Conservation (phyloP, 37 sponge, comb jelly and placozoan species). For the Spongilla lacustris region DNA sequence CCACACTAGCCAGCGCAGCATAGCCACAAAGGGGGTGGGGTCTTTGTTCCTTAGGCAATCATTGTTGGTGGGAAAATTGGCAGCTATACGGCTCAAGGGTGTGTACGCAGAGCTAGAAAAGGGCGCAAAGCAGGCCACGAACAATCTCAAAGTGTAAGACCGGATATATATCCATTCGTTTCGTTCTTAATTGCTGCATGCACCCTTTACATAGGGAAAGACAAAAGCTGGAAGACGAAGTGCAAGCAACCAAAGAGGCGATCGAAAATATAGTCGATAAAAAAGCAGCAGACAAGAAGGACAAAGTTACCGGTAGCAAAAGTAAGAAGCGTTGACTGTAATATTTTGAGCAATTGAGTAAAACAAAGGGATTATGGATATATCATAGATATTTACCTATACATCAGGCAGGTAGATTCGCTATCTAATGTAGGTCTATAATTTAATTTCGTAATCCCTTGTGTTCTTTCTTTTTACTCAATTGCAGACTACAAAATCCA, state of each 20-base stretch:
- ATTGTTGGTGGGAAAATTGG: constrained; percentile 42
- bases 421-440: no score
- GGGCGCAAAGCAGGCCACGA: background rate
- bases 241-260: constrained; percentile 11
- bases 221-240: constrained; percentile 33
- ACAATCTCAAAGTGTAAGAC: constrained; percentile 29
- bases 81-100: constrained; percentile 26
- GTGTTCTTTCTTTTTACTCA: no score
- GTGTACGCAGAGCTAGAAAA: constrained; percentile 28
- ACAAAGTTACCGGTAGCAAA: background rate
- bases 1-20: no score
- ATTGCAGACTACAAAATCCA: no score
- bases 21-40: no score
- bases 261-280: constrained; percentile 1
- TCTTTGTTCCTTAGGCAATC: constrained; percentile 26
- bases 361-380: no score
- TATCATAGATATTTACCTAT: no score
- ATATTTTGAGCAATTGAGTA: no score
- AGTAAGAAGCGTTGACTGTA: background rate
- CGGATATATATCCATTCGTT: no score
- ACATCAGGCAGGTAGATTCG: no score
- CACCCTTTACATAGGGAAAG: constrained; percentile 57
- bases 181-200: no score
- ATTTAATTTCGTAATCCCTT: no score
- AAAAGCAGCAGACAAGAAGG: background rate